Evolutionary conservation across 2,888 invertebrate species (phyloP), one percentile per base, ranked within the genome.

Genomic region (Arctia plantaginis): DNA sequence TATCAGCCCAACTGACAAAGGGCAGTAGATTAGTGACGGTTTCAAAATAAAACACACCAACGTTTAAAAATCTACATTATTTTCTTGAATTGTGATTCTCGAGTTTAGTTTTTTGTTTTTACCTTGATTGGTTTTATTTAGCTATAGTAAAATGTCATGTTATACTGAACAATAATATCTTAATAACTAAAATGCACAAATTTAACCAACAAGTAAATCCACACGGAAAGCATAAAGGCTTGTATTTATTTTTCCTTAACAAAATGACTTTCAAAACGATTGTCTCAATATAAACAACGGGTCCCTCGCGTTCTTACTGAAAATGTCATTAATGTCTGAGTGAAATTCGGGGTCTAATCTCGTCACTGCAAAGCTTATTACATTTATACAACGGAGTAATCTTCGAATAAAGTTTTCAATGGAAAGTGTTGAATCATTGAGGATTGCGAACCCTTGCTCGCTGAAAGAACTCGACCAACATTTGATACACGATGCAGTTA

Each of bases 261-360:
- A 90, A 93, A 94, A 93, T 95, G 95, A 95, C 95, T 95, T 95
- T 95, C 95, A 94, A 92, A 94, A 95, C 91, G 91, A 94, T 95
- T 95, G 95, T 95, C 90, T 90, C 87, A 87, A 82, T 89, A 91
- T 89, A 92, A 94, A 94, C 94, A 93, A 93, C 91, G 88, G 89
- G 79, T 78, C 83, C 86, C 90, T 91, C 90, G 91, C 92, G 88
- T 85, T 90, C 90, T 90, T 88, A 93, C 93, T 94, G 95, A 94
- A 94, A 95, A 95, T 94, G 94, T 95, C 94, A 95, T 95, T 95
- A 95, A 95, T 94, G 95, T 93, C 93, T 92, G 93, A 95, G 94
- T 94, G 94, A 94, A 95, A 94, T 93, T 94, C 93, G 92, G 94
- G 94, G 93, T 93, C 93, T 95, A 95, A 95, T 95, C 95, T 94